A percentile compares a stretch with the other conserved stretches of the same genome.
phyloP scores from a whole-genome alignment of 2,113 vertebrate genomes.

The Ceratotherium simum region DNA sequence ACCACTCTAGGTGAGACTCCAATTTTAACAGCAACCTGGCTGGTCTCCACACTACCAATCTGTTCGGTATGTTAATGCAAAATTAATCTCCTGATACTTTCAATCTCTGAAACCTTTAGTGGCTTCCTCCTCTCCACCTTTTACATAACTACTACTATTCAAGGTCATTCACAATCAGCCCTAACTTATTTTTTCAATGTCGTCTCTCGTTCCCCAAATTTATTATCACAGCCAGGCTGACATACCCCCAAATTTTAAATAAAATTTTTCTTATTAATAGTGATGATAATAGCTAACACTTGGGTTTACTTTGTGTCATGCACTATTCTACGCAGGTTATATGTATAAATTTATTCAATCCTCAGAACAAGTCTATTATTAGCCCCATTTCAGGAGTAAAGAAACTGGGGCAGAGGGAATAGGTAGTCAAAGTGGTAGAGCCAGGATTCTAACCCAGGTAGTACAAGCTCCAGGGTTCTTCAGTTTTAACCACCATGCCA shows the following conservation, averaged over 20 bases:
- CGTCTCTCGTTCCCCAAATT: slow-evolving; percentile 12
- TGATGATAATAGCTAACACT: not conserved
- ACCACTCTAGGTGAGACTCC: not conserved
- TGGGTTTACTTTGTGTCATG: not conserved
- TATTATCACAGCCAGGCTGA: not conserved
- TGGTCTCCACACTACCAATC: not conserved
- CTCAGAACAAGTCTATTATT: not conserved
- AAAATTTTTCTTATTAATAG: not conserved
- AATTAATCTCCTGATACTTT: not conserved
- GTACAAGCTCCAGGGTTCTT: not conserved
- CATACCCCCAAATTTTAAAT: not conserved
- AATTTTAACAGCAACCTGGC: slow-evolving; percentile 19
- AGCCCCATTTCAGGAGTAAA: not conserved
- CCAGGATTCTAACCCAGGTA: not conserved
- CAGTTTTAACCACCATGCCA: not conserved
- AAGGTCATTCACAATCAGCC: not conserved
- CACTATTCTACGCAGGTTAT: not conserved
- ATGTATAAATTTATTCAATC: not conserved
- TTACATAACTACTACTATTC: not conserved
- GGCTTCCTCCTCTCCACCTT: not conserved
- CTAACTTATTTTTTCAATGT: not conserved
- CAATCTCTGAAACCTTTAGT: not conserved
- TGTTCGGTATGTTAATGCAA: not conserved
- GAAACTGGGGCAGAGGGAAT: not conserved
- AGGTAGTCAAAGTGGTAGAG: not conserved